Base-by-base conservation (phyloP, 2,888 invertebrate species). In the Drosophila paracracens region DNA sequence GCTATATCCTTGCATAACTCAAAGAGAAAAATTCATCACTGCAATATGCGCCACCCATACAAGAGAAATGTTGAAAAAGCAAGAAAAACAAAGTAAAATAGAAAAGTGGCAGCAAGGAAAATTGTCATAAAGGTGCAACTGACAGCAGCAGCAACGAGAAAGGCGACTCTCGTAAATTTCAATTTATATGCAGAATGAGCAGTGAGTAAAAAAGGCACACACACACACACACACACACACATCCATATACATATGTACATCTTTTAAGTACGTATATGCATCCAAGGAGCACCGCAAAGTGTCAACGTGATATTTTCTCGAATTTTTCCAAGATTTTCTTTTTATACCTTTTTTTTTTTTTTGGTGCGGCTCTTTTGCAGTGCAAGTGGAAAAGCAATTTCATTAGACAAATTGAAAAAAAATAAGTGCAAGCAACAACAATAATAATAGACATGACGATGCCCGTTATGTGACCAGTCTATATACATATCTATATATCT, bases 111-210 rank as follows among this genome's bases (percentile, higher is more conserved):
- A 77, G 70, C 74, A 60, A 78, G 81, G 81, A 88, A 90, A 90
- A 90, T 88, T 91, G 91, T 90, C 92, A 91, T 91, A 91, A 92
- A 92, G 91, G 92, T 92, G 92, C 91, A 91, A 88, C 81, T 86
- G 89, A 86, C 86, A 81, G 68, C 58, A 62, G 40, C 48, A 64
- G 62, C 54, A 66, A 51, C 48, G 57, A 43, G 64, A 43, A 53
- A 63, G 48, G 54, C 63, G 75, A 73, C 69, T 60, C 79, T 81
- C 76, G 78, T 83, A 92, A 92, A 92, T 92, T 92, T 91, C 92
- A 92, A 92, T 92, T 92, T 92, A 92, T 92, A 92, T 92, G 92
- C 92, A 92, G 89, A 90, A 91, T 80, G 90, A 83, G 79, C 82
- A 73, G 78, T 81, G 85, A 79, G 76, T 74, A 74, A 81, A 89